Percentiles rank a stretch among this genome's conserved stretches.
Conservation (phyloP, 1,140 invertebrate species). For the Ganaspis sp. region DNA sequence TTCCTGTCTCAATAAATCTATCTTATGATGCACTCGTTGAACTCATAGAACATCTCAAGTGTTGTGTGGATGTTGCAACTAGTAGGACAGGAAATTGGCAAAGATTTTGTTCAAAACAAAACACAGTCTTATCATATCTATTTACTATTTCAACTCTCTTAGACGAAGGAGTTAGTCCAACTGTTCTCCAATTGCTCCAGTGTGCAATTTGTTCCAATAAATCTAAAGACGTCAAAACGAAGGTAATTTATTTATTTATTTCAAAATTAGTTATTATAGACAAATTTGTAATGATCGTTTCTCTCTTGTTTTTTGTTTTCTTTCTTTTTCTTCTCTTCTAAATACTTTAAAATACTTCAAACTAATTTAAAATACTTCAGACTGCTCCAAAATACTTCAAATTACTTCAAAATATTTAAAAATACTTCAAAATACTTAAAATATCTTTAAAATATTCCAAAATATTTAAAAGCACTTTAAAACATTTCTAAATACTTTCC, state of each 20-base stretch:
- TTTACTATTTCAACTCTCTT: conserved; percentile 79
- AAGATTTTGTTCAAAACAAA: conserved; percentile 88
- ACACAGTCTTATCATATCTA: conserved; percentile 80
- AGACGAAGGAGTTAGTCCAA: conserved; percentile 95
- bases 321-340: no score
- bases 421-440: no score
- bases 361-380: no score
- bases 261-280: no score
- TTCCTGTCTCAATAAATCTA: conserved; percentile 77
- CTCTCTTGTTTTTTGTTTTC: no score
- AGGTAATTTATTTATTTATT: conserved; percentile 52
- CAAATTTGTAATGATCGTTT: no score
- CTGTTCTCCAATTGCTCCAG: conserved; percentile 92
- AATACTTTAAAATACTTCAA: no score
- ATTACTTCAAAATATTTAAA: no score
- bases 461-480: no score
- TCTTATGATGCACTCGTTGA: conserved; percentile 94
- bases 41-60: conserved; percentile 96
- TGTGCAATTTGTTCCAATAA: conserved; percentile 86
- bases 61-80: conserved; percentile 93
- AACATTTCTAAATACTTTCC: no score
- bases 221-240: conserved; percentile 65
- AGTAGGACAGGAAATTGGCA: conserved; percentile 97
- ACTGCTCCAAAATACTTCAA: no score
- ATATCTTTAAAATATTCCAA: no score